These are phyloP conservation scores for Eurois occulta DNA, from an alignment of 2,888 invertebrate species.

Conservation along the genomic window DNA sequence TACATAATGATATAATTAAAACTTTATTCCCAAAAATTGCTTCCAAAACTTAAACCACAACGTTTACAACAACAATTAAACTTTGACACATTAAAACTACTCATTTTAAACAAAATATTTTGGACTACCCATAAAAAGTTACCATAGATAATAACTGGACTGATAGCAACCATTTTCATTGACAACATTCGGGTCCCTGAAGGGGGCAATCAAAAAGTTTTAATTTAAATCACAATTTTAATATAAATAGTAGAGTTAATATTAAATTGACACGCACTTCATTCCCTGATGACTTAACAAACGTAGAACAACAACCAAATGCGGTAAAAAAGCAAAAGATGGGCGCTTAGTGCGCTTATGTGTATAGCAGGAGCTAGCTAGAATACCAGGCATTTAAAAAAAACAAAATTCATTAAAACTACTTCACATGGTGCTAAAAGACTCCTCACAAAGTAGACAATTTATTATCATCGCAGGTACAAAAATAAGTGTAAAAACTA, in stretches of 20 bases:
- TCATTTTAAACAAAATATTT: conserved; percentile 51
- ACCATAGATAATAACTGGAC: conserved; percentile 49
- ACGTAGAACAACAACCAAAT: not conserved
- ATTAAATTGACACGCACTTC: conserved; percentile 48
- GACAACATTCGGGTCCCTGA: conserved; percentile 42
- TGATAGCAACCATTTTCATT: conserved; percentile 56
- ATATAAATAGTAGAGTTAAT: conserved; percentile 55
- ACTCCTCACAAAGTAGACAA: not conserved
- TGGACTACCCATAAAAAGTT: conserved; percentile 60
- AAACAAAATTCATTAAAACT: not conserved
- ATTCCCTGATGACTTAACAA: not conserved
- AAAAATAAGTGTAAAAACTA: no score
- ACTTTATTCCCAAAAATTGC: not conserved
- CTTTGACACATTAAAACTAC: conserved; percentile 41
- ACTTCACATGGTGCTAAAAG: not conserved
- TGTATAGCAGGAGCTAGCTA: not conserved
- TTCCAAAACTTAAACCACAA: conserved; percentile 1
- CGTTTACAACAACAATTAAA: conserved; percentile 55
- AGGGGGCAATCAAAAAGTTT: conserved; percentile 62
- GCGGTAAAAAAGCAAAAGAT: not conserved
- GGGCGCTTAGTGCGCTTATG: no score
- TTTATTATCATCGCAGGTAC: no score
- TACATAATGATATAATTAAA: conserved; percentile 15
- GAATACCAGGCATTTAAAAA: not conserved
- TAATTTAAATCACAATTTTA: conserved; percentile 56